These are phyloP conservation scores for Carettochelys insculpta DNA, from an alignment of 2,113 vertebrate genomes.

Conservation along the genomic window DNA sequence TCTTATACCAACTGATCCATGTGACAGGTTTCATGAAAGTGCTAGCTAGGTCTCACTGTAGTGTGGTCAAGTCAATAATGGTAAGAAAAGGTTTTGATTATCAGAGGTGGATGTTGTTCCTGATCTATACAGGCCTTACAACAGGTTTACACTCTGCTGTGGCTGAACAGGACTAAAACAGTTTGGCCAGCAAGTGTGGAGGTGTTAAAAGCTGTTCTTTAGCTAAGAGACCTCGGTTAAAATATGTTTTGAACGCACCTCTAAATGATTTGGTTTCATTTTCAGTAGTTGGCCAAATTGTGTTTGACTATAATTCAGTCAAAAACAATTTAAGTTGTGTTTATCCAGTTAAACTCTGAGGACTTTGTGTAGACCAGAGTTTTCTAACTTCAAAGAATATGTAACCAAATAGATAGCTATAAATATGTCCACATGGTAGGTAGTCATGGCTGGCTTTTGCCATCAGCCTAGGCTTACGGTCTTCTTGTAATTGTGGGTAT, in stretches of 20 bases:
- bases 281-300: background rate
- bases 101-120: background rate
- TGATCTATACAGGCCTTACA: background rate
- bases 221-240: background rate
- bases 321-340: background rate
- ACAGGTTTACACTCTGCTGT: background rate
- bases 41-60: background rate
- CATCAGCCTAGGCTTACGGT: background rate
- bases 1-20: too few relatives aligned
- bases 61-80: background rate
- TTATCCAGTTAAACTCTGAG: background rate
- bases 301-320: background rate
- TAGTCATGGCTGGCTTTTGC: background rate
- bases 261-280: background rate
- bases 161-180: background rate
- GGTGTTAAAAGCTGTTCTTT: too few relatives aligned
- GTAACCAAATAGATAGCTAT: background rate
- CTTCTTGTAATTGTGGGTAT: background rate
- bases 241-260: background rate
- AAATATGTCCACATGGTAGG: background rate
- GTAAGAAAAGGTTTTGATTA: background rate
- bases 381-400: background rate
- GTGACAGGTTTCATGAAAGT: too few relatives aligned
- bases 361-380: background rate
- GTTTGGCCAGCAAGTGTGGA: background rate